These are phyloP conservation scores for Vidua chalybeata DNA, from an alignment of 2,113 vertebrate genomes.

Conservation along the genomic window DNA sequence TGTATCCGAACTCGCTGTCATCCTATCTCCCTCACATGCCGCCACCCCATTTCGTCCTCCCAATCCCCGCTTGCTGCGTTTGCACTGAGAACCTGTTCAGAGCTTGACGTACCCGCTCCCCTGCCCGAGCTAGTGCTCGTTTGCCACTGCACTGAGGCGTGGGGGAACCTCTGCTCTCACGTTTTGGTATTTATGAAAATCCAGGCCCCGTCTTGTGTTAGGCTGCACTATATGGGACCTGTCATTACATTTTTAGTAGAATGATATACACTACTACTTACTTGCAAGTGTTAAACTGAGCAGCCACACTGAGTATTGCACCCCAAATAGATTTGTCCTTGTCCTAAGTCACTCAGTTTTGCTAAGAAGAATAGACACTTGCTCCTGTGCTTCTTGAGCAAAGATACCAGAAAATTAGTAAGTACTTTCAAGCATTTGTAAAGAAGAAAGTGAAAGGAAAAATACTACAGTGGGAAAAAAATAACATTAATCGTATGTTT, in stretches of 20 bases:
- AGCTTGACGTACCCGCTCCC: background rate
- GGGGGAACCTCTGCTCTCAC: background rate
- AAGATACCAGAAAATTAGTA: background rate
- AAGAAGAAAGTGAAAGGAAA: constrained; percentile 5
- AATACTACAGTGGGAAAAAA: background rate
- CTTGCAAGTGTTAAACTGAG: background rate
- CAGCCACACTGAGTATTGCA: background rate
- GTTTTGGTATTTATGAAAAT: background rate
- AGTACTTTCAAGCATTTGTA: background rate
- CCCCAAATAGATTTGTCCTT: background rate
- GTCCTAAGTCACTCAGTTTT: background rate
- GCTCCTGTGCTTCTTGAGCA: background rate
- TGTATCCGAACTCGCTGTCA: rapidly evolving
- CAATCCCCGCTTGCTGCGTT: background rate
- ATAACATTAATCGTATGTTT: background rate
- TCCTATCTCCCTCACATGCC: background rate
- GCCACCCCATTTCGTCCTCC: background rate
- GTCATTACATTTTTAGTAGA: background rate
- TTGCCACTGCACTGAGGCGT: background rate
- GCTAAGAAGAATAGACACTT: background rate
- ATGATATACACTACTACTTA: background rate
- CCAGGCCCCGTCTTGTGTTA: background rate
- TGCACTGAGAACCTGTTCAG: background rate
- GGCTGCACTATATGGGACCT: background rate
- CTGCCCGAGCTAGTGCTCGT: background rate